phyloP scores from a whole-genome alignment of 2,888 invertebrate genomes.

The Prenolepis imparis region DNA sequence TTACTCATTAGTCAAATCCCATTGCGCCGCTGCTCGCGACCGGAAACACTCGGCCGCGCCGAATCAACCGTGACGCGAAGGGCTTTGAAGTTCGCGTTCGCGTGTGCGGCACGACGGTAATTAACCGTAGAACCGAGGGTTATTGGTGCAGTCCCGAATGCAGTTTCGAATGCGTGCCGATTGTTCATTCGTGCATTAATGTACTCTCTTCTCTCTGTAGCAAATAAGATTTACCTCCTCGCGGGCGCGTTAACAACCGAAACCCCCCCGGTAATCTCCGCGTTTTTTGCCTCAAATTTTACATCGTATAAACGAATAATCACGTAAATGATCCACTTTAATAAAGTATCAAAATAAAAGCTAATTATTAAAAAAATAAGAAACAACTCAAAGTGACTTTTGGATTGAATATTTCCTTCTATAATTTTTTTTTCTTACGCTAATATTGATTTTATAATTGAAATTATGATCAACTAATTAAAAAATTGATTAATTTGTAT shows the following conservation, averaged over 20 bases:
- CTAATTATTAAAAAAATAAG: not conserved
- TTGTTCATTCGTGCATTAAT: constrained; percentile 42
- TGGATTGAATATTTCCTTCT: not conserved
- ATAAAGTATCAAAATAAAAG: not conserved
- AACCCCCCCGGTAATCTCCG: not conserved
- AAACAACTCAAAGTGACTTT: not conserved
- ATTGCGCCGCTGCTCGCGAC: constrained; percentile 35
- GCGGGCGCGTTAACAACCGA: constrained; percentile 8
- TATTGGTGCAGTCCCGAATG: constrained; percentile 39
- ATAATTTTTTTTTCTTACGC: no score
- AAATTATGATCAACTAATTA: no score
- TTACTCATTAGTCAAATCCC: constrained; percentile 62
- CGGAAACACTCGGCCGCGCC: constrained; percentile 48
- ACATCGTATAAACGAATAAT: not conserved
- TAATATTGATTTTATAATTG: no score
- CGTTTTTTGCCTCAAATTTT: constrained; percentile 25
- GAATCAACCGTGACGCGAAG: constrained; percentile 48
- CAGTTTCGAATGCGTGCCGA: constrained; percentile 38
- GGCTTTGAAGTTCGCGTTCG: constrained; percentile 51
- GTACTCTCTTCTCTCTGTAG: constrained; percentile 37
- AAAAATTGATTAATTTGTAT: no score
- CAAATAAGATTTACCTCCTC: constrained; percentile 53
- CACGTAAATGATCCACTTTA: not conserved
- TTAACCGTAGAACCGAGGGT: constrained; percentile 50
- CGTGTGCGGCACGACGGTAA: constrained; percentile 43